A percentile compares a stretch with the other conserved stretches of the same genome.
Evolutionary conservation across 2,113 vertebrate genomes (phyloP).

Genomic region (Peromyscus leucopus): DNA sequence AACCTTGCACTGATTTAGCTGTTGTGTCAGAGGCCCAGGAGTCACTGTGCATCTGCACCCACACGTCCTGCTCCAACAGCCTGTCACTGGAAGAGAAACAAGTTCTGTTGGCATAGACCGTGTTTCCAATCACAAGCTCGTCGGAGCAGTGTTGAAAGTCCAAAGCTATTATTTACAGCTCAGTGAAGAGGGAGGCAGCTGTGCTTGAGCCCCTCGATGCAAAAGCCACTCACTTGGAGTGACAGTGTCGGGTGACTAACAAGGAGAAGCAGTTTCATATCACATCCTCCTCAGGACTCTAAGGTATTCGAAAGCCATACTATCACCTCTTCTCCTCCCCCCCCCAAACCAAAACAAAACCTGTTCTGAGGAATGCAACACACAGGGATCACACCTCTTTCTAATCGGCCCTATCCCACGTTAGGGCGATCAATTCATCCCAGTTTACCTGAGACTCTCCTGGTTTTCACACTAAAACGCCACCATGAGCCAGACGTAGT

Average conservation of each 20-base stretch:
- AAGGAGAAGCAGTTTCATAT: neutral
- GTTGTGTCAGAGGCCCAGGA: neutral
- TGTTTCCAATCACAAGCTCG: conserved; percentile 79
- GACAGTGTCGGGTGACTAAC: neutral
- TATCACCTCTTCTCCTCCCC: neutral
- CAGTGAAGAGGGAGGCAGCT: conserved; percentile 72
- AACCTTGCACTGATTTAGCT: neutral
- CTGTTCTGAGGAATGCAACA: neutral
- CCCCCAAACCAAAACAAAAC: neutral
- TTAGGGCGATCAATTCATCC: too few species aligned
- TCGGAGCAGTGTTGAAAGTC: conserved; percentile 81
- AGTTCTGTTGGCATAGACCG: conserved; percentile 74
- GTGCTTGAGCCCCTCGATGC: conserved; percentile 40
- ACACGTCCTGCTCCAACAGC: conserved; percentile 74
- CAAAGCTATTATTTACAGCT: conserved; percentile 85
- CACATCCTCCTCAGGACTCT: neutral
- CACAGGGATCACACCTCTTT: neutral
- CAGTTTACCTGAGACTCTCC: neutral
- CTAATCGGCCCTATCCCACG: neutral
- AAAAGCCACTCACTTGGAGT: conserved; percentile 29
- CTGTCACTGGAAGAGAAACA: conserved; percentile 81
- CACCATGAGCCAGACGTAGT: neutral
- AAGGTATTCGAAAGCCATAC: neutral
- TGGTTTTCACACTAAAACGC: neutral
- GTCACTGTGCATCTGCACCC: conserved; percentile 77